Conservation (phyloP, 2,113 vertebrate genomes). For the Arvicanthis niloticus region DNA sequence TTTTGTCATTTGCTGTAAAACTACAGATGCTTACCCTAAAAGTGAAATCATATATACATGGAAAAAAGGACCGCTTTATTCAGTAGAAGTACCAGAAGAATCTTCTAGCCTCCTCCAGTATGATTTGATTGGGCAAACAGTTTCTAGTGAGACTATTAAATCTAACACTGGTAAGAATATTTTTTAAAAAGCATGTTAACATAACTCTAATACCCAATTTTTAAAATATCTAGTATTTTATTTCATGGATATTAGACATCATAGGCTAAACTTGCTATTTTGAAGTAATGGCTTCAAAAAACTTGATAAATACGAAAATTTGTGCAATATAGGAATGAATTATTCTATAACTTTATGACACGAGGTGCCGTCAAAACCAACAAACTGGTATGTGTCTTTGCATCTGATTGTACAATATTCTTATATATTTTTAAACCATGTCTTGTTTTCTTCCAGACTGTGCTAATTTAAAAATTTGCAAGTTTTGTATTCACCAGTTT, state of each 20-base stretch:
- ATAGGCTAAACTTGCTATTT: background rate
- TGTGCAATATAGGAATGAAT: background rate
- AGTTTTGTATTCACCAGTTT: slow-evolving; percentile 64
- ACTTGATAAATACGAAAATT: background rate
- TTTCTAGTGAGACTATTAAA: slow-evolving; percentile 97
- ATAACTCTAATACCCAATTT: background rate
- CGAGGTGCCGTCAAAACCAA: slow-evolving; percentile 10
- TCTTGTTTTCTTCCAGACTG: slow-evolving; percentile 56
- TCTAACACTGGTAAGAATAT: slow-evolving; percentile 95
- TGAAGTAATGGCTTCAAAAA: slow-evolving; percentile 32
- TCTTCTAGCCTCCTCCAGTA: slow-evolving; percentile 99
- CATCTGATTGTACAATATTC: slow-evolving; percentile 66
- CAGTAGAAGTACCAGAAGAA: slow-evolving; percentile 97
- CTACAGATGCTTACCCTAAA: slow-evolving; percentile 97
- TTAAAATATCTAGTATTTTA: background rate
- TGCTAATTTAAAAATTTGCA: slow-evolving; percentile 27
- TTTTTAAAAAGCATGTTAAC: background rate
- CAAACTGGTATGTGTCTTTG: slow-evolving; percentile 10
- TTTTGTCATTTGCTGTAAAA: slow-evolving; percentile 64
- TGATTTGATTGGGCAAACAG: slow-evolving; percentile 97
- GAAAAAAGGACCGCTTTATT: slow-evolving; percentile 97
- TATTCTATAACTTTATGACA: background rate
- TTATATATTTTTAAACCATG: slow-evolving; percentile 13
- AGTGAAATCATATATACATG: slow-evolving; percentile 99
- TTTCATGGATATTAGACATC: background rate